Percentiles rank a stretch among this genome's conserved stretches.
Conservation (phyloP, 2,113 vertebrate species). For the Tor tambroides region DNA sequence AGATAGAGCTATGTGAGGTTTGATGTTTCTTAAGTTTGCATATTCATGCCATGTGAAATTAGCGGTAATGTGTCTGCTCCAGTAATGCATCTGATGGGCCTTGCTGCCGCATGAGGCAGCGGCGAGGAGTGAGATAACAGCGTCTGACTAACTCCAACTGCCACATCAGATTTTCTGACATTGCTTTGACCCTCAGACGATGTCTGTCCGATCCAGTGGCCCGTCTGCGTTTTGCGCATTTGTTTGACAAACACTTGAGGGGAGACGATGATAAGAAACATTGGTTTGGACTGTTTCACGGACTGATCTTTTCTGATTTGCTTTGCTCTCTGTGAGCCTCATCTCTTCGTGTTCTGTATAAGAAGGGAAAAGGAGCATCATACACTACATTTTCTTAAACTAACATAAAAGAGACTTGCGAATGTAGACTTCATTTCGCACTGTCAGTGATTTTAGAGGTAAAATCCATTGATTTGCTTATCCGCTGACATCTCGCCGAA, state of each 20-base stretch:
- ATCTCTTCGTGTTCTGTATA: background rate
- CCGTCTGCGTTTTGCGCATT: slow-evolving; percentile 10
- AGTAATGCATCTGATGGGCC: background rate
- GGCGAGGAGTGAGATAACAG: slow-evolving; percentile 1
- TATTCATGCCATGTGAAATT: slow-evolving; percentile 10
- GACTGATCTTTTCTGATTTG: slow-evolving; percentile 32
- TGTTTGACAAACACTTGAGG: slow-evolving; percentile 34
- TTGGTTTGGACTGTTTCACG: slow-evolving; percentile 3
- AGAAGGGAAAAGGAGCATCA: slow-evolving; percentile 13
- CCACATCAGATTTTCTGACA: slow-evolving; percentile 32
- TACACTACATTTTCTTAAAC: background rate
- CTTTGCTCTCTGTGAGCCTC: background rate
- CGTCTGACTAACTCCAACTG: slow-evolving; percentile 11
- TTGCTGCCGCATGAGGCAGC: background rate
- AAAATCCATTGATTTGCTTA: slow-evolving; percentile 13
- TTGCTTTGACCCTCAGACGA: slow-evolving; percentile 23
- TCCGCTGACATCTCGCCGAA: background rate
- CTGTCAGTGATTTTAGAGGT: slow-evolving; percentile 12
- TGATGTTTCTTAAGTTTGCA: slow-evolving; percentile 14
- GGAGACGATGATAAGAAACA: slow-evolving; percentile 33
- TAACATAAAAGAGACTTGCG: slow-evolving; percentile 26
- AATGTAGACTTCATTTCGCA: slow-evolving; percentile 21
- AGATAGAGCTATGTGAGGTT: background rate
- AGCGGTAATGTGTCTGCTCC: background rate
- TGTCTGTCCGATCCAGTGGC: slow-evolving; percentile 24